These are phyloP conservation scores for Notothenia rossii DNA, from an alignment of 2,113 vertebrate species.

Conservation along the genomic window DNA sequence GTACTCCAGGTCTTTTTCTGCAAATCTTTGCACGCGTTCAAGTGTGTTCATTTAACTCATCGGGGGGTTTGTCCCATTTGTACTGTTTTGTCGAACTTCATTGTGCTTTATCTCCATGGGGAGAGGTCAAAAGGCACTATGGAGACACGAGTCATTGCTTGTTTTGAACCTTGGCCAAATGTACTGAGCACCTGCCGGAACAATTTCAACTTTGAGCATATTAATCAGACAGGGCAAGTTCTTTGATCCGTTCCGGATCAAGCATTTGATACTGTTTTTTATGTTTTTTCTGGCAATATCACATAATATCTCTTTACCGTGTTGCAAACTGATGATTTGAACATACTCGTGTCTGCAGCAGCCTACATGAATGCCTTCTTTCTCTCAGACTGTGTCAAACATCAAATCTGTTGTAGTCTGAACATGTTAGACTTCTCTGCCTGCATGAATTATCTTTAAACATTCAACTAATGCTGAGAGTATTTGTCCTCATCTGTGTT, in stretches of 20 bases:
- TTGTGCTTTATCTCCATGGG: constrained; percentile 61
- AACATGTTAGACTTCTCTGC: background rate
- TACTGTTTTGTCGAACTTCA: constrained; percentile 61
- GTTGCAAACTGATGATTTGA: background rate
- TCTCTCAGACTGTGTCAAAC: background rate
- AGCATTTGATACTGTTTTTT: background rate
- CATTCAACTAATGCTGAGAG: background rate
- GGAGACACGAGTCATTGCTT: constrained; percentile 61
- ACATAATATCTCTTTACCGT: background rate
- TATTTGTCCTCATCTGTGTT: constrained; percentile 34
- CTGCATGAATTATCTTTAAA: constrained; percentile 4
- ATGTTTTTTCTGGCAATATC: background rate
- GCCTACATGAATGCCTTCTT: background rate
- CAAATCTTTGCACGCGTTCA: constrained; percentile 32
- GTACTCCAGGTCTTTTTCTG: constrained; percentile 51
- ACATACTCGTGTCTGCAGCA: background rate
- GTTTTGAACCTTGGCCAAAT: constrained; percentile 55
- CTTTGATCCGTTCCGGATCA: background rate
- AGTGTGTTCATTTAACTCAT: constrained; percentile 51
- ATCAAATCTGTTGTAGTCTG: background rate
- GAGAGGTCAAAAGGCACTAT: constrained; percentile 58
- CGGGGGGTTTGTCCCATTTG: constrained; percentile 63
- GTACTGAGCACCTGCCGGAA: constrained; percentile 15
- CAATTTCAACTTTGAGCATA: background rate
- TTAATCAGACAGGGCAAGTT: background rate